A percentile compares a stretch with the other conserved stretches of the same genome.
phyloP scores from a whole-genome alignment of 2,113 vertebrate species.

The Xiphophorus hellerii region DNA sequence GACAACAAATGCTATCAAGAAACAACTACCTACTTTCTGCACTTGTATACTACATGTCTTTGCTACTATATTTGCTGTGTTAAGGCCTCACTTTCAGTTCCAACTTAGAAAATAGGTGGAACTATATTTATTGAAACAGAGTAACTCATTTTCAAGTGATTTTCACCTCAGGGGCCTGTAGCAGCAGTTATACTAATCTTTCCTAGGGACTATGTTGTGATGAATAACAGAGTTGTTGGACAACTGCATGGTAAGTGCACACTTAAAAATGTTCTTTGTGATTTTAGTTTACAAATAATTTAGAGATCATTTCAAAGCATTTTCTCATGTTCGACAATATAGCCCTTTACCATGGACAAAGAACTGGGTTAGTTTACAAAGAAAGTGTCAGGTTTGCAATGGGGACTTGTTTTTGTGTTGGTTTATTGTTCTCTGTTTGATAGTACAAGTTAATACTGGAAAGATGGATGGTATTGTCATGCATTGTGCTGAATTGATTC shows the following conservation, averaged over 20 bases:
- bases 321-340: neutral
- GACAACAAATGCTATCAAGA: neutral
- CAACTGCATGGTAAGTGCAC: neutral
- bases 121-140: conserved; percentile 5
- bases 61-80: conserved; percentile 3
- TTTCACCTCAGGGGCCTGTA: neutral
- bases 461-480: no score
- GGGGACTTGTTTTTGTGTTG: no score
- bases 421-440: no score
- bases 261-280: neutral
- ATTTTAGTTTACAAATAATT: neutral
- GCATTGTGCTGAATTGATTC: no score
- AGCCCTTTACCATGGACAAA: no score
- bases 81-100: neutral
- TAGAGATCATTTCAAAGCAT: no score
- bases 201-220: conserved; percentile 1
- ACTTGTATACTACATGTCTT: neutral
- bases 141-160: neutral
- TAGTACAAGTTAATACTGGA: no score
- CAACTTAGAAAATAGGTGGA: neutral
- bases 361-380: no score
- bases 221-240: neutral
- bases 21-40: neutral
- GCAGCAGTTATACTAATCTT: neutral
- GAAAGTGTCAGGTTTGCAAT: no score